Conservation (phyloP, 2,797 vertebrate genomes). For the Sciurus vulgaris region DNA sequence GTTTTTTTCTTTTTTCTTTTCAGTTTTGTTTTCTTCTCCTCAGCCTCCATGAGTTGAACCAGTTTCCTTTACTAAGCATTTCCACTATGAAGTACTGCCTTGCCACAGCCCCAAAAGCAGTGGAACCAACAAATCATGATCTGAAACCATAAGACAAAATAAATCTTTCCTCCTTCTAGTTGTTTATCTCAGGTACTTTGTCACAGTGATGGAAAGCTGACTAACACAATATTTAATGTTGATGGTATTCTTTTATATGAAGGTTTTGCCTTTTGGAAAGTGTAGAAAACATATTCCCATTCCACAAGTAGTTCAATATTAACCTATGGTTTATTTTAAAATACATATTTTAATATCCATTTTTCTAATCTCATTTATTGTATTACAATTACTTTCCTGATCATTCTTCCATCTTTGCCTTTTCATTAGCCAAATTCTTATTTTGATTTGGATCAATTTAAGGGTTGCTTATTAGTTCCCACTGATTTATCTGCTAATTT, state of each 20-base stretch:
- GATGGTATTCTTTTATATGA: neutral
- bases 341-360: slow-evolving; percentile 8
- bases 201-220: neutral
- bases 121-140: neutral
- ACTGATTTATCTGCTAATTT: neutral
- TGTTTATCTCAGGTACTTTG: neutral
- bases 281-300: neutral
- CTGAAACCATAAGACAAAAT: neutral
- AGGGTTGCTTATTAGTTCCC: neutral
- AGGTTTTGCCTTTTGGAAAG: neutral
- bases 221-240: neutral
- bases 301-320: neutral
- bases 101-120: neutral
- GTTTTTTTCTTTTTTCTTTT: neutral
- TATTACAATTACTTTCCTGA: neutral
- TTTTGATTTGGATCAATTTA: slow-evolving; percentile 32
- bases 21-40: neutral
- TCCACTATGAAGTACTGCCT: no score
- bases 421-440: slow-evolving; percentile 18
- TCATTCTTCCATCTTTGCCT: neutral
- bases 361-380: slow-evolving; percentile 5
- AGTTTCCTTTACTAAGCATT: neutral
- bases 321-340: neutral
- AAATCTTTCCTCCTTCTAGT: neutral
- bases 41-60: no score